Conservation (phyloP, 2,113 vertebrate genomes). For the Formicarius rufipectus region DNA sequence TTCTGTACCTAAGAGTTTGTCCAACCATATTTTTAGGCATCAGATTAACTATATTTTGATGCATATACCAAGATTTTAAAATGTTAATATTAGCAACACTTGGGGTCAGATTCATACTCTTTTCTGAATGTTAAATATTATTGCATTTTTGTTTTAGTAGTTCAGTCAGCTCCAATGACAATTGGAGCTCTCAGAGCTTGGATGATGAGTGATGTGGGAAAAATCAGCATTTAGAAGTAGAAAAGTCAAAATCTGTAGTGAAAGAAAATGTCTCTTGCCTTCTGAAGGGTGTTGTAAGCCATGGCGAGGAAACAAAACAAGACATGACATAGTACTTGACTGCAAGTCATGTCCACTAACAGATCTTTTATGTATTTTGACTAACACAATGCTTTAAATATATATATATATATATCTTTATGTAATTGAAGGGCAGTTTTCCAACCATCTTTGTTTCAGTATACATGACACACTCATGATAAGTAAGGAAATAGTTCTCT, state of each 20-base stretch:
- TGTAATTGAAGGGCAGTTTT: neutral
- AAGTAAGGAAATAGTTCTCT: neutral
- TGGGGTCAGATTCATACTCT: neutral
- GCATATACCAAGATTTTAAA: neutral
- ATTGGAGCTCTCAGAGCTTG: neutral
- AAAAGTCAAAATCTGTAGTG: neutral
- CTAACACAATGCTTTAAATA: neutral
- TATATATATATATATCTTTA: neutral
- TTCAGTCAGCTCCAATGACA: neutral
- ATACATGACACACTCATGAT: neutral
- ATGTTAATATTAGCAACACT: neutral
- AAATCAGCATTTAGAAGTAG: neutral
- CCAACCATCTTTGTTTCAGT: neutral
- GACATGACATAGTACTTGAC: neutral
- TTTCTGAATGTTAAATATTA: neutral
- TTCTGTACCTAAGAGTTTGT: neutral
- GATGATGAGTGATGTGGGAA: neutral
- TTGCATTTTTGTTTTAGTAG: neutral
- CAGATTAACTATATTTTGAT: neutral
- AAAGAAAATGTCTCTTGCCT: slow-evolving; percentile 10
- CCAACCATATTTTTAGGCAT: neutral
- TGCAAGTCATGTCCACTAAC: slow-evolving; percentile 14
- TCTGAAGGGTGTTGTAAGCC: neutral
- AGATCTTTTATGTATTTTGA: neutral
- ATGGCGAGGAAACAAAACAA: slow-evolving; percentile 2